These are phyloP conservation scores for Agriopis leucophaearia DNA, from an alignment of 2,888 invertebrate genomes.

Conservation along the genomic window DNA sequence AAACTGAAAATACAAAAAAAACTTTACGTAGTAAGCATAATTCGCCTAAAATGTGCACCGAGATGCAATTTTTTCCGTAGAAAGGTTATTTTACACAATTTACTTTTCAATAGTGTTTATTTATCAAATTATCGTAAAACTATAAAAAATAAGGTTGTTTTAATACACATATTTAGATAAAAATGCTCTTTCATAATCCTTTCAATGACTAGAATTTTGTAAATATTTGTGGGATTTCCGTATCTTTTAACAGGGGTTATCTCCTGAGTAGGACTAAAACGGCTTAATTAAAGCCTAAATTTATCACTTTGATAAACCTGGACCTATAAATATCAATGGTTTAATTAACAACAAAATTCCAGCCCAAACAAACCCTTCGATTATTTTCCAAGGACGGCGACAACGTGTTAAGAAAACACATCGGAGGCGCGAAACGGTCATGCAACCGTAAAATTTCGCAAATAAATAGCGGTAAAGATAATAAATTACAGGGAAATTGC, in stretches of 20 bases:
- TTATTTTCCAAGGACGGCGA: background rate
- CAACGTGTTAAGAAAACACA: constrained; percentile 38
- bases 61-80: too few relatives aligned
- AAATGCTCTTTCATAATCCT: background rate
- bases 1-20: constrained; percentile 1
- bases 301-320: background rate
- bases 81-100: background rate
- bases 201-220: background rate
- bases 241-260: constrained; percentile 3
- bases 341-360: background rate
- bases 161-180: constrained; percentile 4
- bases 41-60: background rate
- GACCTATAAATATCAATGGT: background rate
- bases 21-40: background rate
- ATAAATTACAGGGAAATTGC: constrained; percentile 86
- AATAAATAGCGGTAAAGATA: constrained; percentile 86
- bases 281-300: background rate
- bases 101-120: background rate
- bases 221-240: background rate
- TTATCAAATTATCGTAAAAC: background rate
- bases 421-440: constrained; percentile 62
- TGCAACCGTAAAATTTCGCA: constrained; percentile 76
- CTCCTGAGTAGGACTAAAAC: background rate
- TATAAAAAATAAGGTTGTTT: background rate
- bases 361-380: background rate